Evolutionary conservation across 2,797 vertebrate species (phyloP).

Genomic region (Acropternis orthonyx): DNA sequence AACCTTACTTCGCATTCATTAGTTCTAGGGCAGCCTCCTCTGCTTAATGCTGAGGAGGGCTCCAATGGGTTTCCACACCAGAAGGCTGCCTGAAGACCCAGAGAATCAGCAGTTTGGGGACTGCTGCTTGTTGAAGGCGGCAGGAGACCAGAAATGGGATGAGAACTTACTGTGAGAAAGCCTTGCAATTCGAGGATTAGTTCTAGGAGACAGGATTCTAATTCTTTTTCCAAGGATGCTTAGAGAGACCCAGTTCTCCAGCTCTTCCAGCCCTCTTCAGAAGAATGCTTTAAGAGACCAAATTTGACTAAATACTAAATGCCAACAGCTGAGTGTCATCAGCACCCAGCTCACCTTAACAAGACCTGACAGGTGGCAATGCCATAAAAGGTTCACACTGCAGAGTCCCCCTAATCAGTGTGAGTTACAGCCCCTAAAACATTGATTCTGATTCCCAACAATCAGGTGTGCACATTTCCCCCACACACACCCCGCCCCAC

Average conservation of each 20-base stretch:
- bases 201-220: neutral
- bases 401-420: neutral
- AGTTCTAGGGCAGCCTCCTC: neutral
- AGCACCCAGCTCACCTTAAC: neutral
- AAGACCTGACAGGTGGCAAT: neutral
- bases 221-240: neutral
- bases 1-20: neutral
- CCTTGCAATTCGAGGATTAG: neutral
- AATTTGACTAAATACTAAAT: neutral
- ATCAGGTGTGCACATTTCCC: neutral
- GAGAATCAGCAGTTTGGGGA: neutral
- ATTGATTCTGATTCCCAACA: neutral
- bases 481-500: rapidly evolving
- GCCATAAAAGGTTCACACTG: neutral
- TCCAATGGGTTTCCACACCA: neutral
- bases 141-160: neutral
- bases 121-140: neutral
- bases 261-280: neutral
- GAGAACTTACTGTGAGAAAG: neutral
- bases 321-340: neutral
- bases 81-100: neutral
- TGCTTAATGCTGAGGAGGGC: neutral
- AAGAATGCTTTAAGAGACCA: neutral
- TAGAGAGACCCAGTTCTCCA: neutral
- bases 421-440: neutral